Base-by-base conservation (phyloP, 2,888 invertebrate species). In the Keiferia lycopersicella region DNA sequence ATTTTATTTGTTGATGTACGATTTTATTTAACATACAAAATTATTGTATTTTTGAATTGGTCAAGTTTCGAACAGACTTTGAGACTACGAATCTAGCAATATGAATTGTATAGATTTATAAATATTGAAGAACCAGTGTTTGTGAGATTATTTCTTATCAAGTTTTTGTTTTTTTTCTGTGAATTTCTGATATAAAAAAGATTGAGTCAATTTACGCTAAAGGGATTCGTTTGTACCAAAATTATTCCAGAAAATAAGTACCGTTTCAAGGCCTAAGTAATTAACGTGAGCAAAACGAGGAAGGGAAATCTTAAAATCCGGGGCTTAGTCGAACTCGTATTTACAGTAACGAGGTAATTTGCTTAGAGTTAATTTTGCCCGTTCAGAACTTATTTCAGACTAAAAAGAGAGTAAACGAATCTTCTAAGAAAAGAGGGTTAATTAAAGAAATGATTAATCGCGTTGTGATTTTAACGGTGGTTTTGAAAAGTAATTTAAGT, bases 231-330 rank as follows among this genome's bases (percentile, higher is more conserved):
- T 20, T 3, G 18, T 20, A 22, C 50, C 18, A 18, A 11, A 50
- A 50, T 50, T 18, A 50, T 53, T 53, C 51, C 22, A 4, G 26
- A 22, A 22, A 14, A 14, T 22, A 22, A 14, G 22, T 22, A 53
- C 22, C 26, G 14, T 51, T 22, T 53, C 12, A 53, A 53, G 51
- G 22, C 14, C 14, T 53, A 14, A 22, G 51, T 22, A 53, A 53
- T 50, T 58, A 38, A 48, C 53, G 58, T n/a, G 53, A 41, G 57
- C 34, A 26, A 51, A 48, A 26, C 48, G 56, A 63, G 45, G 34
- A 61, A 41, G 38, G 39, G 22, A 41, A 66, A 62, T 41, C 50
- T 53, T 62, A 64, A 64, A 53, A 53, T 26, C 51, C 51, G 3
- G 14, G 22, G 51, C 22, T 53, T 22, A 53, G 51, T 53, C 22